Conservation (phyloP, 2,888 invertebrate species). For the Gari tellinella region DNA sequence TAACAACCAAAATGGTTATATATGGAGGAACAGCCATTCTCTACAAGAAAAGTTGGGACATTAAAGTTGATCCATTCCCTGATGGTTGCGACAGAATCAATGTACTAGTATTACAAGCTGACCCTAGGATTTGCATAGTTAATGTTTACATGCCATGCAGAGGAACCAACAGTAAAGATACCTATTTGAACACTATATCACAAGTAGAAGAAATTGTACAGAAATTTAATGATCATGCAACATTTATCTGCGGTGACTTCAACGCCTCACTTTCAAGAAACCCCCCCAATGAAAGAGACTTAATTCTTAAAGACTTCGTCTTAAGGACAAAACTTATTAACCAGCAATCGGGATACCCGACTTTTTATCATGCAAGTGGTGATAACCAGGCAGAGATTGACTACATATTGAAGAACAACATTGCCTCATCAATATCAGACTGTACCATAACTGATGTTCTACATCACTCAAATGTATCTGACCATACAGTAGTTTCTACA, state of each 20-base stretch:
- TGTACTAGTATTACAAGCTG: background rate
- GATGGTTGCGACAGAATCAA: slow-evolving; percentile 3
- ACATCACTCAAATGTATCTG: too few species aligned
- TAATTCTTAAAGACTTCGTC: too few species aligned
- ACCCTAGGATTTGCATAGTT: background rate
- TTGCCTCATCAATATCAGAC: too few species aligned
- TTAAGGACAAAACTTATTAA: background rate
- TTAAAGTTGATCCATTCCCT: background rate
- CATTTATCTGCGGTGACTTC: background rate
- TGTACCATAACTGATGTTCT: too few species aligned
- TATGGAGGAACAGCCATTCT: slow-evolving; percentile 1
- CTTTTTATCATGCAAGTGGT: slow-evolving; percentile 9
- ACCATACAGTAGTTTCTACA: too few species aligned
- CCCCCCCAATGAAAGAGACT: slow-evolving; percentile 5
- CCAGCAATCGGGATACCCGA: background rate
- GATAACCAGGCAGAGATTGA: slow-evolving; percentile 6
- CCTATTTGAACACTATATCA: background rate
- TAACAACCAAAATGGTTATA: too few species aligned
- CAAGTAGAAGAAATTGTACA: background rate
- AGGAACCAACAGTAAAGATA: background rate
- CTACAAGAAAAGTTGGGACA: background rate
- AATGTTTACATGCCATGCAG: slow-evolving; percentile 5
- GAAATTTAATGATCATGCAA: slow-evolving; percentile 4
- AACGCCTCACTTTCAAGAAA: background rate
- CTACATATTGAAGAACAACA: background rate